Base-by-base conservation (phyloP, 2,797 vertebrate genomes). In the Delichon dasypus region DNA sequence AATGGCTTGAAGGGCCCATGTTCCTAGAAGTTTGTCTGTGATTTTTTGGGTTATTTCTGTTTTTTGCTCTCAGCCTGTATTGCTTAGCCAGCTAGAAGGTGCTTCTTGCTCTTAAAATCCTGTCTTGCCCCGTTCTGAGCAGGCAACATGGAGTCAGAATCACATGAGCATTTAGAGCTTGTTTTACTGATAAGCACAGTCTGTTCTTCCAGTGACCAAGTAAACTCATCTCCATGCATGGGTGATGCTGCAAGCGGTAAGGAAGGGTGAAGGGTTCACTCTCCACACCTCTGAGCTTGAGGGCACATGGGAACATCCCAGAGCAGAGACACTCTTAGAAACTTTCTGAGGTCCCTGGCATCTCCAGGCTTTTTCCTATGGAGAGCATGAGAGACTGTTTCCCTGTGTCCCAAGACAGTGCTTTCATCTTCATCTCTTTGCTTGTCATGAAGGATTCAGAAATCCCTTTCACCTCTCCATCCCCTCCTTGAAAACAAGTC, bases 181-280 rank as follows among this genome's bases (percentile, higher is more conserved):
- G 17, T 34, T 88, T 72, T 90, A 19, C 47, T 73, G 38, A 40
- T 8, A 1, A 8, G 15, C 19, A 5, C 7, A 30, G 36, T 75
- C 45, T 72, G 47, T 57, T 88, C 62, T 84, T 94, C 36, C 25
- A 42, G 3, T 4, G 32, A 53, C 21, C 12, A 45, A 8, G 10
- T 64, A 70, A 70, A 60, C 12, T 34, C 2, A 1, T 23, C 11
- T 86, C 34, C 2, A 1, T 9, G 8, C 30, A 5, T 2, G 16
- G 30, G 45, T 80, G 23, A 51, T 62, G 64, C 60, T 87, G 22
- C 55, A 68, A 8, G 11, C 48, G 26, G 8, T 42, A 38, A 86
- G 29, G 55, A 55, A 75, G 42, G 53, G 29, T 17, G 34, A 65
- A 32, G 17, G 18, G 20, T 34, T 84, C 73, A 64, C 18, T 23